These are phyloP conservation scores for Xenops minutus DNA, from an alignment of 2,797 vertebrate species.

Conservation along the genomic window DNA sequence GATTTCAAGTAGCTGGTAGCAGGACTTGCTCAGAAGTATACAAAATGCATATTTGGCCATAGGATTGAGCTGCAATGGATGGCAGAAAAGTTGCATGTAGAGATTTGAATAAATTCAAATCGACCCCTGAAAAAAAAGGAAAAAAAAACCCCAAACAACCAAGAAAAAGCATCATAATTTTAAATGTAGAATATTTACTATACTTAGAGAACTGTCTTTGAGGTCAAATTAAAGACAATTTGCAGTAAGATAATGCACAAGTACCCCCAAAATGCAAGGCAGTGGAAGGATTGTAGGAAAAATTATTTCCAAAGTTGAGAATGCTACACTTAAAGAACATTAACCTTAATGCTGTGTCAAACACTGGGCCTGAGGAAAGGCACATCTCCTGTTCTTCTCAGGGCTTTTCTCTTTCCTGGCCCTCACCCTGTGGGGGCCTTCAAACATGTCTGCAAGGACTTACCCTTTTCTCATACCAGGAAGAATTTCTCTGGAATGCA, in stretches of 20 bases:
- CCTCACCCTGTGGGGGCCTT: not conserved
- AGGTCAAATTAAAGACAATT: constrained; percentile 7
- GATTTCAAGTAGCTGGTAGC: not conserved
- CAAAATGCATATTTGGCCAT: not conserved
- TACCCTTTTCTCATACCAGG: not conserved
- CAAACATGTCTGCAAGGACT: not conserved
- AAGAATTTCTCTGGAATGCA: not conserved
- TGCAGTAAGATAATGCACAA: no score
- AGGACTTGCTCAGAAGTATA: not conserved
- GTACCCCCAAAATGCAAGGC: no score
- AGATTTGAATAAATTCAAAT: constrained; percentile 7
- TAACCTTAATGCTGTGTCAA: no score
- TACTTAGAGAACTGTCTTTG: constrained; percentile 25
- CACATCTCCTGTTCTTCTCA: not conserved
- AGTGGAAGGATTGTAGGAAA: no score
- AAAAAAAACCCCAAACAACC: not conserved
- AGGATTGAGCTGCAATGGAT: not conserved
- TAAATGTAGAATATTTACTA: not conserved
- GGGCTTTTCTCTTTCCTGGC: not conserved
- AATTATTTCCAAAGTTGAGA: no score
- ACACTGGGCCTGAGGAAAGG: not conserved
- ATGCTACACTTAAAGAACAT: no score
- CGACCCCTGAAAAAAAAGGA: not conserved
- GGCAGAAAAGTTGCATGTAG: not conserved
- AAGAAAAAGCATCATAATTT: not conserved